Evolutionary conservation across 1,140 invertebrate species (phyloP).

Genomic region (Drosophila athabasca): DNA sequence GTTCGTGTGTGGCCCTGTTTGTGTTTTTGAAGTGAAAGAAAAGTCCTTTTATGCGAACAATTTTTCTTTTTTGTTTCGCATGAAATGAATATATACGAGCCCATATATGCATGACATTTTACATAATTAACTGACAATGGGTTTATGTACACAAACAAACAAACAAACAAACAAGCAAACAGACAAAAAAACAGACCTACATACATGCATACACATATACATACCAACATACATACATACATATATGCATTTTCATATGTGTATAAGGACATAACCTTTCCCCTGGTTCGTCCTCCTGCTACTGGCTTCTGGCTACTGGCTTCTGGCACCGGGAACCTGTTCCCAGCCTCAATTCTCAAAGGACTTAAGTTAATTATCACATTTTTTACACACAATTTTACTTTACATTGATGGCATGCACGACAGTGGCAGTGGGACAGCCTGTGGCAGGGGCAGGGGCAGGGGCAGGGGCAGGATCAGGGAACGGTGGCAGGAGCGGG

Average conservation of each 20-base stretch:
- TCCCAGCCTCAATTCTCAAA: constrained; percentile 51
- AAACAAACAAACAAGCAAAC: constrained; percentile 21
- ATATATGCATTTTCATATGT: constrained; percentile 8
- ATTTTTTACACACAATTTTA: constrained; percentile 82
- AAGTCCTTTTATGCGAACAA: constrained; percentile 57
- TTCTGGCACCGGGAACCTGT: too few relatives aligned
- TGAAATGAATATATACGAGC: constrained; percentile 4
- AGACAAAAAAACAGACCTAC: constrained; percentile 3
- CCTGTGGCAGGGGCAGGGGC: background rate
- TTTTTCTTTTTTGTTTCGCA: constrained; percentile 35
- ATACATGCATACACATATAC: constrained; percentile 11
- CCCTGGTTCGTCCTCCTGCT: constrained; percentile 9
- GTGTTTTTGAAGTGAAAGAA: constrained; percentile 49
- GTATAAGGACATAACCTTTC: constrained; percentile 34
- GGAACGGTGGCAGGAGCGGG: constrained; percentile 26
- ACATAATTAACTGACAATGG: constrained; percentile 81
- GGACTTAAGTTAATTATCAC: constrained; percentile 81
- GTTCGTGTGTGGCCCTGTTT: constrained; percentile 27
- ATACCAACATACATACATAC: constrained; percentile 11
- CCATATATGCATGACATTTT: constrained; percentile 58
- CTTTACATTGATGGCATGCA: constrained; percentile 75
- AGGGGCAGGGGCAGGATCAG: constrained; percentile 5
- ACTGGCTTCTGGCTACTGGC: too few relatives aligned
- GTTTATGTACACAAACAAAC: constrained; percentile 49
- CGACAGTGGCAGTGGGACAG: constrained; percentile 16